A percentile compares a stretch with the other conserved stretches of the same genome.
Evolutionary conservation across 2,888 invertebrate genomes (phyloP).

Genomic region (Oscheius sp.): DNA sequence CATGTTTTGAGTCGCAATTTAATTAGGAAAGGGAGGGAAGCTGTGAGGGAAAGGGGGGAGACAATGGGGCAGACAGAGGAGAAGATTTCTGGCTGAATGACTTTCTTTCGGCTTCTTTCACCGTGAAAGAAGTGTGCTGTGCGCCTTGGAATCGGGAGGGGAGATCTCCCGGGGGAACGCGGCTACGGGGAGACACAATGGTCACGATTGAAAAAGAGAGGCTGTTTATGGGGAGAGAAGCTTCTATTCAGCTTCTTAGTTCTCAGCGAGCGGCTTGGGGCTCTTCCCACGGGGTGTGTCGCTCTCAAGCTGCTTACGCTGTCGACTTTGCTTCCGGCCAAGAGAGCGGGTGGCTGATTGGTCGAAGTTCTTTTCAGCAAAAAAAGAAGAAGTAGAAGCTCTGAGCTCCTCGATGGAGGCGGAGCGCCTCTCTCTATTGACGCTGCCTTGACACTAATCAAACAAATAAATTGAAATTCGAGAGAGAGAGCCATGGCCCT

Average conservation of each 20-base stretch:
- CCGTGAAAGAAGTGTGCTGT: not conserved
- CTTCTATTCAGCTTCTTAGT: too few species aligned
- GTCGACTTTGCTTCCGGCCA: constrained; percentile 46
- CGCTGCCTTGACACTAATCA: constrained; percentile 31
- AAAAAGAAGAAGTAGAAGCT: not conserved
- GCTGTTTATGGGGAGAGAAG: not conserved
- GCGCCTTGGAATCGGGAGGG: not conserved
- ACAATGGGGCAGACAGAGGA: too few species aligned
- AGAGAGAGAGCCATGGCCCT: constrained; percentile 1
- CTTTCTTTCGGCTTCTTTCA: too few species aligned
- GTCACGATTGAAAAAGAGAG: not conserved
- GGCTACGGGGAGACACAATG: constrained; percentile 8
- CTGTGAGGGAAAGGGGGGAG: not conserved
- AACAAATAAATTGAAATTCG: constrained; percentile 30
- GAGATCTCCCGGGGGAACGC: not conserved
- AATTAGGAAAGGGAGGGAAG: not conserved
- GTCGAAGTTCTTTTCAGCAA: not conserved
- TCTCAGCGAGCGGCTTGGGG: too few species aligned
- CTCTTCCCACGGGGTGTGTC: constrained; percentile 2
- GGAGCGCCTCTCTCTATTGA: constrained; percentile 24
- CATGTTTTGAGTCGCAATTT: not conserved
- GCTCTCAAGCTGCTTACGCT: constrained; percentile 13
- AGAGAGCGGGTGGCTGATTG: constrained; percentile 8
- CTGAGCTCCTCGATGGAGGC: not conserved
- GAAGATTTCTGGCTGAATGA: too few species aligned